A percentile compares a stretch with the other conserved stretches of the same genome.
phyloP scores from a whole-genome alignment of 2,797 vertebrate species.

The Chelon labrosus region DNA sequence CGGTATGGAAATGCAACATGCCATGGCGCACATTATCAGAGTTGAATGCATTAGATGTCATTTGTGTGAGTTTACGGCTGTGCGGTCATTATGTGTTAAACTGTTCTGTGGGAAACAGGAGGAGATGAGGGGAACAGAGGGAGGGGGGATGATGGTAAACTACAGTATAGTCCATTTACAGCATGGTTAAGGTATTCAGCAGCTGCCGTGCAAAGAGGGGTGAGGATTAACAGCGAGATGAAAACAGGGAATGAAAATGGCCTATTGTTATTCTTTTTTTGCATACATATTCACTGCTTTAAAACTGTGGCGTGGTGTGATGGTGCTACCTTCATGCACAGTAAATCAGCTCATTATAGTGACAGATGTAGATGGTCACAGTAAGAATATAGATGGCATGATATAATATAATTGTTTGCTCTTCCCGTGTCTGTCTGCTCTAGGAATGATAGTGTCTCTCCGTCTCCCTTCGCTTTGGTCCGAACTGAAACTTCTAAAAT shows the following conservation, averaged over 20 bases:
- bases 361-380: slow-evolving; percentile 18
- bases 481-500: background rate
- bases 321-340: slow-evolving; percentile 11
- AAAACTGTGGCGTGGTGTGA: slow-evolving; percentile 20
- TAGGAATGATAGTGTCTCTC: background rate
- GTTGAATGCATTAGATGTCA: slow-evolving; percentile 84
- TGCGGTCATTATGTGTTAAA: slow-evolving; percentile 83
- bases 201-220: slow-evolving; percentile 49
- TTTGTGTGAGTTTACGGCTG: slow-evolving; percentile 75
- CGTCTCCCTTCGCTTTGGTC: background rate
- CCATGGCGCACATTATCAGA: slow-evolving; percentile 80
- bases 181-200: slow-evolving; percentile 42
- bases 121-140: slow-evolving; percentile 46
- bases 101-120: slow-evolving; percentile 70
- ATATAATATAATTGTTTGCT: slow-evolving; percentile 17
- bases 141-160: slow-evolving; percentile 47
- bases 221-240: slow-evolving; percentile 51
- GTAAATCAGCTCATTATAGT: slow-evolving; percentile 25
- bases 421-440: background rate
- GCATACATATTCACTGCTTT: slow-evolving; percentile 16
- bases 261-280: slow-evolving; percentile 46
- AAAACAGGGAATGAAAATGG: slow-evolving; percentile 48
- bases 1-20: slow-evolving; percentile 84
- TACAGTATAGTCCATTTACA: slow-evolving; percentile 52
- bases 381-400: slow-evolving; percentile 11